These are phyloP conservation scores for Tanaodytes sp. DNA, from an alignment of 2,888 invertebrate genomes.

Conservation along the genomic window DNA sequence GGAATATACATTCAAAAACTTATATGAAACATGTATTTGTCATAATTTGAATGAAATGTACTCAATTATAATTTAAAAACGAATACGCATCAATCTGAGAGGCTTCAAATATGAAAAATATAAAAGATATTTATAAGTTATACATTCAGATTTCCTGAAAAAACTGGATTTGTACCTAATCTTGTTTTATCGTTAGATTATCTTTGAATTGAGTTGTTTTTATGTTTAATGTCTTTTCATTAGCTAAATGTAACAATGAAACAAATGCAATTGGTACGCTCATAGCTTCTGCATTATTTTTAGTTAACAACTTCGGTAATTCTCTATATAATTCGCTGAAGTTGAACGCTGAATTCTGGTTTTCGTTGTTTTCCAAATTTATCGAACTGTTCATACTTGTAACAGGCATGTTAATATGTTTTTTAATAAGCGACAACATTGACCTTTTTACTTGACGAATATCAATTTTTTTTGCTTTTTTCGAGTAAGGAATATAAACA, in stretches of 20 bases:
- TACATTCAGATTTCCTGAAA: too few species aligned
- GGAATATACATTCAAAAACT: too few species aligned
- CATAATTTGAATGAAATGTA: too few species aligned
- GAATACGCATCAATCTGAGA: too few species aligned
- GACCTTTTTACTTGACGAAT: conserved; percentile 87
- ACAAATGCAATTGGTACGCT: conserved; percentile 86
- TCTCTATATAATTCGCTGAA: conserved; percentile 76
- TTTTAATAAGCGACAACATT: conserved; percentile 77
- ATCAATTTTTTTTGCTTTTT: conserved; percentile 88
- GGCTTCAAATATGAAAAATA: too few species aligned
- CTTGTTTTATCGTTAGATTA: conserved; percentile 24
- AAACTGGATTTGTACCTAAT: conserved; percentile 8
- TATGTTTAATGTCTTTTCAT: conserved; percentile 78
- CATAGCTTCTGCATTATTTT: conserved; percentile 81
- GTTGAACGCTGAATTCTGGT: conserved; percentile 26
- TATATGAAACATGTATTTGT: too few species aligned
- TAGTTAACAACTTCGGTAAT: conserved; percentile 76
- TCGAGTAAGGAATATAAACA: conserved; percentile 85
- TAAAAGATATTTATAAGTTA: too few species aligned
- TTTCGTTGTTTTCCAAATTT: conserved; percentile 17
- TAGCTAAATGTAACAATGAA: conserved; percentile 87
- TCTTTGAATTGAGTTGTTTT: background rate
- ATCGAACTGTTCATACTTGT: background rate
- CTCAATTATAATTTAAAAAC: too few species aligned
- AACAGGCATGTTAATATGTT: background rate